Base-by-base conservation (phyloP, 2,797 vertebrate genomes). In the Periparus ater region DNA sequence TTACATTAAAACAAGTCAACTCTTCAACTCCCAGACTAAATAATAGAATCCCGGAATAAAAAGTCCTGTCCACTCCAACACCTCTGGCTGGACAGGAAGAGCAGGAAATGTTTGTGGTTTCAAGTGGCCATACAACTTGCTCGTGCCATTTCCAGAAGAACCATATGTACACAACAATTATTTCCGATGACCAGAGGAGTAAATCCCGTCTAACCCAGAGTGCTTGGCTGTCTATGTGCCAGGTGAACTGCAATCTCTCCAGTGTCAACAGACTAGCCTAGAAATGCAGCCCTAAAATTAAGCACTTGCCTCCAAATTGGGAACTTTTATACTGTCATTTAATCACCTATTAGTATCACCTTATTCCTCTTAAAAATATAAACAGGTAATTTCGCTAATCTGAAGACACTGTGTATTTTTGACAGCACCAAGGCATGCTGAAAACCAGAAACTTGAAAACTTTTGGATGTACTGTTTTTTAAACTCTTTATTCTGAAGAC, bases 111-210 rank as follows among this genome's bases (percentile, higher is more conserved):
- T 9, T 4, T 76, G 67, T 38, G 60, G 67, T 61, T 82, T 53
- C 65, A 67, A 48, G 34, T 71, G 66, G 77, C 77, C 66, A 10
- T 11, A 25, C 2, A 7, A n/a, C 13, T 77, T 10, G 0, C 22
- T 30, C 0, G 0, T 66, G 58, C 42, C 12, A 27, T 27, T 72
- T 57, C 86, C 88, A 68, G 30, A 38, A 89, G 38, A 53, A 72
- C 53, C 40, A 22, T 38, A 17, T 1, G 10, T 20, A 68, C 38
- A 61, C 42, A 66, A 23, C 54, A 7, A 0, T 23, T 13, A 60
- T 61, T 50, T 48, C 71, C 0, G 0, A 7, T 6, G 42, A 50
- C 13, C 0, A 0, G 1, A 73, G 65, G 38, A 85, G 40, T n/a
- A 85, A 74, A 63, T 36, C 61, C 34, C 61, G 42, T 4, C 36